These are phyloP conservation scores for Rotaria sp. DNA, from an alignment of 2,888 invertebrate species.

Conservation along the genomic window DNA sequence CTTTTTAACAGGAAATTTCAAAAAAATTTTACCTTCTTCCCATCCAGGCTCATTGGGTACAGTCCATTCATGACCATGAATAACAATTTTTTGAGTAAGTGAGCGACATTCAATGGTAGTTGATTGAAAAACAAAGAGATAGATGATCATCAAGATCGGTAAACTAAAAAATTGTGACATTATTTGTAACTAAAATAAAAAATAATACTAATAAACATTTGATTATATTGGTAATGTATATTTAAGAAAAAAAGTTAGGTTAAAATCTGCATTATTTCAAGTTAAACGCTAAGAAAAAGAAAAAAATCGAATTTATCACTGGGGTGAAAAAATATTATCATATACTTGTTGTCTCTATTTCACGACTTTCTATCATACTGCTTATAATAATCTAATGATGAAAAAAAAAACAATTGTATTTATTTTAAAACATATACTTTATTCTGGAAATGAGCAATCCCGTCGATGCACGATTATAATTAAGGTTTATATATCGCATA, in stretches of 20 bases:
- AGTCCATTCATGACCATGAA: conserved; percentile 4
- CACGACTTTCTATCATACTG: too few species aligned
- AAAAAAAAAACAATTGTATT: not conserved
- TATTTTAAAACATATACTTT: not conserved
- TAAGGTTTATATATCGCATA: too few species aligned
- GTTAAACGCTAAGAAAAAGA: too few species aligned
- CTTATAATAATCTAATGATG: too few species aligned
- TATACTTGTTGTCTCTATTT: too few species aligned
- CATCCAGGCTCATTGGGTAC: not conserved
- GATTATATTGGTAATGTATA: not conserved
- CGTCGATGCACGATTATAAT: too few species aligned
- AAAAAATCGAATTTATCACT: too few species aligned
- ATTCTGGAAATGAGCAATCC: too few species aligned
- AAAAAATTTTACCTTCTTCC: not conserved
- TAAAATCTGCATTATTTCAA: not conserved
- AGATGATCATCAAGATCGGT: not conserved
- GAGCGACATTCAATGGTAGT: not conserved
- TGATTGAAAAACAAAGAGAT: not conserved
- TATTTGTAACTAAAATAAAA: not conserved
- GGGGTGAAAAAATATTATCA: too few species aligned
- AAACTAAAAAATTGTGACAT: not conserved
- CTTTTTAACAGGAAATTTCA: not conserved
- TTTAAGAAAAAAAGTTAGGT: too few species aligned
- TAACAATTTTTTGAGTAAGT: not conserved
- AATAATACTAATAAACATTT: not conserved